A percentile compares a stretch with the other conserved stretches of the same genome.
phyloP scores from a whole-genome alignment of 2,888 invertebrate species.

The Sesia bembeciformis region DNA sequence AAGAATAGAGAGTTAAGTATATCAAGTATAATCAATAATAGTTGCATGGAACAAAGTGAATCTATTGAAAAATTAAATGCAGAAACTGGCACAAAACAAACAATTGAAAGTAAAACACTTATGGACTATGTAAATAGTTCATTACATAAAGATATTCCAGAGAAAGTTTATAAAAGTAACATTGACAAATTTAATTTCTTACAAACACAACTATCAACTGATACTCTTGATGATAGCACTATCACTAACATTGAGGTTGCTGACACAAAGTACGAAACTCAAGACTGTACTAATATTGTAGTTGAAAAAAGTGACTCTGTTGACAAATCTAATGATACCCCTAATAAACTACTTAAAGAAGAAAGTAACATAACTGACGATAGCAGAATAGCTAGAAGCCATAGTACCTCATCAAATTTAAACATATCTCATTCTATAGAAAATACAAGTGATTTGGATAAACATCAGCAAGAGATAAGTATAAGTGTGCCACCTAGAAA shows the following conservation, averaged over 20 bases:
- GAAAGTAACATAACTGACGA: constrained; percentile 57
- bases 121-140: constrained; percentile 12
- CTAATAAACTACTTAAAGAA: constrained; percentile 20
- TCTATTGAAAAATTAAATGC: constrained; percentile 11
- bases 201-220: constrained; percentile 52
- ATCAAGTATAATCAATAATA: constrained; percentile 17
- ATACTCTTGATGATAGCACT: constrained; percentile 22
- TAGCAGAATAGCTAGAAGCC: constrained; percentile 45
- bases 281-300: constrained; percentile 21
- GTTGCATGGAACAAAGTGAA: constrained; percentile 4
- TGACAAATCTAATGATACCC: constrained; percentile 10
- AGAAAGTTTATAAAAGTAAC: constrained; percentile 54
- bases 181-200: constrained; percentile 56
- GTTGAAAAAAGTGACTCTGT: constrained; percentile 9
- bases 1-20: constrained; percentile 35
- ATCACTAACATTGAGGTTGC: constrained; percentile 8
- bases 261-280: constrained; percentile 16
- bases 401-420: constrained; percentile 14
- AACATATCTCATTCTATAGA: constrained; percentile 13
- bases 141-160: constrained; percentile 24
- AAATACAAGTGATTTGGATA: constrained; percentile 13
- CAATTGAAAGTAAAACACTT: constrained; percentile 13
- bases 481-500: constrained; percentile 62
- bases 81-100: constrained; percentile 24
- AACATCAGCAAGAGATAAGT: constrained; percentile 32